Base-by-base conservation (phyloP, 2,797 vertebrate species). In the Trachurus trachurus region DNA sequence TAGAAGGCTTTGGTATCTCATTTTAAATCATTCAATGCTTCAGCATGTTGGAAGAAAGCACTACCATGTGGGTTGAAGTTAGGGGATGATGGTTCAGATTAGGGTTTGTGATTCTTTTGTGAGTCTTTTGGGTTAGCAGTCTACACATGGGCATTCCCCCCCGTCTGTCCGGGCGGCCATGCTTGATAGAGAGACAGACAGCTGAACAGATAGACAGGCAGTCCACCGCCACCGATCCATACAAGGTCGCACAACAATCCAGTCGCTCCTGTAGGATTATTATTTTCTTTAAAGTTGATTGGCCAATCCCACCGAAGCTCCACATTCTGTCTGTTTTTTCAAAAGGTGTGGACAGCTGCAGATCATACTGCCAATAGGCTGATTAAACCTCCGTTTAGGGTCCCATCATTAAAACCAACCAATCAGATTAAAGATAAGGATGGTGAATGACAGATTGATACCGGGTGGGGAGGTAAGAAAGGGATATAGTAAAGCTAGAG, bases 31-130 rank as follows among this genome's bases (percentile, higher is more conserved):
- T 92, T 94, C 88, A 93, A 95, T 92, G 93, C 95, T 96, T 96
- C 89, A 97, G 96, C 96, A 96, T 96, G 96, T 96, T 95, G 97
- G 97, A 97, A 97, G 98, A 98, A 98, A 97, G 97, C 97, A 98
- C 96, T 96, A 95, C 87, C 42, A 90, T 92, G 93, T 94, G 95
- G 96, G 94, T 89, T 71, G 29, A 71, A 80, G 64, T 84, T 44
- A 45, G 57, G 67, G 26, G 31, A 42, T 34, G 42, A 58, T 49
- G 95, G 93, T 91, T 75, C 72, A 49, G 76, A 72, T 77, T 57
- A 60, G 39, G 61, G 64, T 29, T 40, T 61, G 21, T 31, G 62
- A 26, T 66, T 80, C n/a, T n/a, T n/a, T 26, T 78, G 71, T n/a
- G 79, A 82, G 31, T 34, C 73, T 89, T 74, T 7, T 53, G 78